Conservation (phyloP, 2,888 invertebrate genomes). For the Hirtodrosophila alboralis region DNA sequence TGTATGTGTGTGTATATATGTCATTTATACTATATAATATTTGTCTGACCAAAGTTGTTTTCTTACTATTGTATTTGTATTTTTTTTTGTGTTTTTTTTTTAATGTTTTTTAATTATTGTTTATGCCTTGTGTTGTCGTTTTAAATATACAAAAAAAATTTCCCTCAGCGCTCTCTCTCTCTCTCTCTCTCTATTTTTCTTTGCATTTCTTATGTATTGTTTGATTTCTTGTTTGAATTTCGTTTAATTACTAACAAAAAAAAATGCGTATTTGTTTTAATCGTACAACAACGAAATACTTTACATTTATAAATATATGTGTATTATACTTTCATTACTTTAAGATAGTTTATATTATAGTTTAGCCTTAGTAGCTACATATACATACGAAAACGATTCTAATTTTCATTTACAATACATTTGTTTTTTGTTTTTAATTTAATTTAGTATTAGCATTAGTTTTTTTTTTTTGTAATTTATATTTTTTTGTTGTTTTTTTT, state of each 20-base stretch:
- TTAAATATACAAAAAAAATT: conserved; percentile 55
- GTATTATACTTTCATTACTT: conserved; percentile 41
- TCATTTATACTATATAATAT: conserved; percentile 33
- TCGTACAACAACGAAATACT: conserved; percentile 76
- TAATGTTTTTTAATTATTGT: conserved; percentile 51
- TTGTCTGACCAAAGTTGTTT: conserved; percentile 37
- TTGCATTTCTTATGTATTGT: conserved; percentile 15
- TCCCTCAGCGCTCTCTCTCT: conserved; percentile 24
- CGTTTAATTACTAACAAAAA: conserved; percentile 61
- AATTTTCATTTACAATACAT: conserved; percentile 57
- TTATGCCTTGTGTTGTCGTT: conserved; percentile 40
- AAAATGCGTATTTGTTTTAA: conserved; percentile 76
- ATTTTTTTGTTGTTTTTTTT: conserved; percentile 16
- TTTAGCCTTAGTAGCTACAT: conserved; percentile 51
- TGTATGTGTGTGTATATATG: conserved; percentile 14
- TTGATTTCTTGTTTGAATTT: conserved; percentile 32
- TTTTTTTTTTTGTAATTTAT: conserved; percentile 16
- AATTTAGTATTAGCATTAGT: conserved; percentile 33
- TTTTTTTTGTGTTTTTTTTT: too few relatives aligned
- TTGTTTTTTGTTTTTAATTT: conserved; percentile 41
- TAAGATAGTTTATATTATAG: conserved; percentile 43
- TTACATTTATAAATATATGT: conserved; percentile 73
- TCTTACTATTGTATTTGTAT: conserved; percentile 37
- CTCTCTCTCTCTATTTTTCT: too few relatives aligned
- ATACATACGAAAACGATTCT: conserved; percentile 59